Conservation (phyloP, 2,888 invertebrate genomes). For the Leptinotarsa juncta region DNA sequence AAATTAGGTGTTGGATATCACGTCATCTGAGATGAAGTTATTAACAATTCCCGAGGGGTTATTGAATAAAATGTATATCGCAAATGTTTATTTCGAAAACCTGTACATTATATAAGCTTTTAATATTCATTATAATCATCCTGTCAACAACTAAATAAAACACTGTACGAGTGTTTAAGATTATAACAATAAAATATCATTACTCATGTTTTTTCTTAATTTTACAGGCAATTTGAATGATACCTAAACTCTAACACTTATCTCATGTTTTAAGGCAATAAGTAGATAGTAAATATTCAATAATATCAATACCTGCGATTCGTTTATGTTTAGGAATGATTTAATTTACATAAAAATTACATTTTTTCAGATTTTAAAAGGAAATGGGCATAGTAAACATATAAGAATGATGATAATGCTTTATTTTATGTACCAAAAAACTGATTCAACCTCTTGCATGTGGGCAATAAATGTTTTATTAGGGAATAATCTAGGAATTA, state of each 20-base stretch:
- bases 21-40: too few relatives aligned
- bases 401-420: not conserved
- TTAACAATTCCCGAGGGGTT: too few relatives aligned
- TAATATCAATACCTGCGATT: not conserved
- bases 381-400: not conserved
- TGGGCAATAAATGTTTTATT: too few relatives aligned
- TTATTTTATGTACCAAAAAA: not conserved
- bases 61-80: too few relatives aligned
- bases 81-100: too few relatives aligned
- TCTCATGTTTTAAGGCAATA: not conserved
- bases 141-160: too few relatives aligned
- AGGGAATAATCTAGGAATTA: too few relatives aligned
- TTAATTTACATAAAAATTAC: not conserved
- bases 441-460: not conserved
- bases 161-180: too few relatives aligned
- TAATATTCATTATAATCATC: too few relatives aligned
- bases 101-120: too few relatives aligned
- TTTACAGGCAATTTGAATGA: not conserved
- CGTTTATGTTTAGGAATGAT: not conserved
- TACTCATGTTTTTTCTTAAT: not conserved
- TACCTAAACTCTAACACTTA: not conserved
- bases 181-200: too few relatives aligned
- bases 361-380: not conserved
- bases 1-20: too few relatives aligned
- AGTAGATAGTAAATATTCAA: not conserved